Percentiles rank a stretch among this genome's conserved stretches.
phyloP scores from a whole-genome alignment of 2,113 vertebrate genomes.

The Marmota monax region DNA sequence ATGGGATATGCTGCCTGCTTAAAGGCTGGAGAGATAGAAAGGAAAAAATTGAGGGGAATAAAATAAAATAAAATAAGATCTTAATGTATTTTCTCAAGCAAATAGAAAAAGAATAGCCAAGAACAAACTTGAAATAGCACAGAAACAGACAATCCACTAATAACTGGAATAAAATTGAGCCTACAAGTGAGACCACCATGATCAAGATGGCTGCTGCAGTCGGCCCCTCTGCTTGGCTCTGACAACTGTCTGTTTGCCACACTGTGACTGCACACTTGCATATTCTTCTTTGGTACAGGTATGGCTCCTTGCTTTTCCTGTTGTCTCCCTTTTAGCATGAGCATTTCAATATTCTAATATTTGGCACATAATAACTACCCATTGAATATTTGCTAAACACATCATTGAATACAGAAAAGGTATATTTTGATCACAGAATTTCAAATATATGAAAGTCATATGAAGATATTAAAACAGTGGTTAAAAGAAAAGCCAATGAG shows the following conservation, averaged over 20 bases:
- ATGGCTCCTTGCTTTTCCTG: not conserved
- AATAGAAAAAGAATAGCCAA: not conserved
- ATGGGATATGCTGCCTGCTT: not conserved
- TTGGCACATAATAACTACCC: not conserved
- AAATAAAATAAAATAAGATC: not conserved
- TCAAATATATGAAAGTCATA: not conserved
- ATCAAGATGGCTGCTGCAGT: not conserved
- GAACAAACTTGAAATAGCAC: not conserved
- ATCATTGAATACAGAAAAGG: not conserved
- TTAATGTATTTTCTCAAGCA: constrained; percentile 9
- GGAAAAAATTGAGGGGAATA: not conserved
- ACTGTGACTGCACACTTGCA: not conserved
- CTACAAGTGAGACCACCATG: not conserved
- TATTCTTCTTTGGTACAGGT: not conserved
- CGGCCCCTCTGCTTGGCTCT: not conserved
- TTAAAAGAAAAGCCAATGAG: not conserved
- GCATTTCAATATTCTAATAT: not conserved
- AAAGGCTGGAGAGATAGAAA: not conserved
- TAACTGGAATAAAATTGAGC: not conserved
- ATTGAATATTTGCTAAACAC: not conserved
- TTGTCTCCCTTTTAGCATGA: not conserved
- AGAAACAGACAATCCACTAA: not conserved
- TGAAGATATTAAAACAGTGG: not conserved
- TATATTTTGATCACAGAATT: not conserved
- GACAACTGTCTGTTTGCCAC: not conserved